Conservation (phyloP, 2,797 vertebrate species). For the Chelon auratus region DNA sequence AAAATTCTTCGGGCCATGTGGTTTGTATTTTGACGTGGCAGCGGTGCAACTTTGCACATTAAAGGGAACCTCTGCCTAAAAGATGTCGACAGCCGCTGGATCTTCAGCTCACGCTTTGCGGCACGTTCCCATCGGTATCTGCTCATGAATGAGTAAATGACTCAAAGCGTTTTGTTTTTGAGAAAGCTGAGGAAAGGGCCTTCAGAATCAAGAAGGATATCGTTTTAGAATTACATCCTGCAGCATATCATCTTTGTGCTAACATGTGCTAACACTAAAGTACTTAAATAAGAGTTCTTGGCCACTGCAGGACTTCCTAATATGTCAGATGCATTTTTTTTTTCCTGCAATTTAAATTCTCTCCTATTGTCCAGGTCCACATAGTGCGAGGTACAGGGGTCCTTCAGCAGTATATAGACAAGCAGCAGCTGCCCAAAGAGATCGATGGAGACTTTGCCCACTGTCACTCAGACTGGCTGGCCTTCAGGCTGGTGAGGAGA, state of each 20-base stretch:
- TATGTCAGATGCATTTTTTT: background rate
- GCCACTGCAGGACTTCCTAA: background rate
- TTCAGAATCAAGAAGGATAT: no score
- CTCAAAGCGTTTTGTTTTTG: background rate
- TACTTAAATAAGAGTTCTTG: background rate
- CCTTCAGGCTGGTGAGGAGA: conserved; percentile 83
- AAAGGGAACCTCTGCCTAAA: conserved; percentile 19
- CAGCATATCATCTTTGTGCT: background rate
- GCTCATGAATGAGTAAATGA: no score
- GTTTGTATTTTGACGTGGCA: conserved; percentile 41
- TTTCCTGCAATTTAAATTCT: background rate
- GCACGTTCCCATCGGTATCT: background rate
- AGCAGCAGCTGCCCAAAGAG: conserved; percentile 81
- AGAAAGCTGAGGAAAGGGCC: background rate
- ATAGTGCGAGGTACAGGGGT: conserved; percentile 76
- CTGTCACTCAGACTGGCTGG: conserved; percentile 84
- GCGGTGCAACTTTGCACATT: background rate
- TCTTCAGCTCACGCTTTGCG: background rate
- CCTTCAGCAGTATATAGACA: conserved; percentile 85
- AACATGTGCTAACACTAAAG: background rate
- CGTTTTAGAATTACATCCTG: no score
- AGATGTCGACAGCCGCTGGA: conserved; percentile 11
- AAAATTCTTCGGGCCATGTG: conserved; percentile 25
- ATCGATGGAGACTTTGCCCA: conserved; percentile 85
- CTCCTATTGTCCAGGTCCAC: conserved; percentile 71